Conservation (phyloP, 2,888 invertebrate species). For the Acanthacorydalis orientalis region DNA sequence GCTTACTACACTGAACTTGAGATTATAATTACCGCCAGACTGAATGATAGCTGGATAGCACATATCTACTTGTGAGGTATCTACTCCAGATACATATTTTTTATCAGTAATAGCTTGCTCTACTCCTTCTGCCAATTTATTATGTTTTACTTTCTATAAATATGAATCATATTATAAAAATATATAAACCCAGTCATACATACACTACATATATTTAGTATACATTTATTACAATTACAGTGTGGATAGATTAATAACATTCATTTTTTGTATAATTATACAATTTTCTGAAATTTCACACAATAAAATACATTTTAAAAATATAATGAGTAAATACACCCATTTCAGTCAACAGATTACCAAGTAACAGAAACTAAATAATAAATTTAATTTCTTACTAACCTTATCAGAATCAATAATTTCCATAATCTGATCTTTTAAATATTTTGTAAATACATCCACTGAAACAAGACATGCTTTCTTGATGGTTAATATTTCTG, state of each 20-base stretch:
- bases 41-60: conserved; percentile 99
- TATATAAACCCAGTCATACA: not conserved
- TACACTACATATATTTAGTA: not conserved
- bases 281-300: not conserved
- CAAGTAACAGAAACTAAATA: not conserved
- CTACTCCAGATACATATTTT: conserved; percentile 85
- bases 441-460: conserved; percentile 89
- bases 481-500: conserved; percentile 75
- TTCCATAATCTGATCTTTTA: conserved; percentile 96
- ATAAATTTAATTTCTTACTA: conserved; percentile 11
- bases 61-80: conserved; percentile 81
- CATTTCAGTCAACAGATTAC: not conserved
- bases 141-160: conserved; percentile 82
- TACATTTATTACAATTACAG: not conserved
- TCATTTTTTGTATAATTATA: not conserved
- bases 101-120: conserved; percentile 88
- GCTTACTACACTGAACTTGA: conserved; percentile 91
- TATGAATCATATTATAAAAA: not conserved
- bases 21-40: conserved; percentile 92
- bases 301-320: too few species aligned
- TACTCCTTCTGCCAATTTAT: conserved; percentile 86
- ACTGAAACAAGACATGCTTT: conserved; percentile 87
- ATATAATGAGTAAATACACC: too few species aligned
- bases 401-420: conserved; percentile 95
- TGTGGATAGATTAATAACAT: not conserved